Base-by-base conservation (phyloP, 2,797 vertebrate species). In the Pogonophryne albipinna region DNA sequence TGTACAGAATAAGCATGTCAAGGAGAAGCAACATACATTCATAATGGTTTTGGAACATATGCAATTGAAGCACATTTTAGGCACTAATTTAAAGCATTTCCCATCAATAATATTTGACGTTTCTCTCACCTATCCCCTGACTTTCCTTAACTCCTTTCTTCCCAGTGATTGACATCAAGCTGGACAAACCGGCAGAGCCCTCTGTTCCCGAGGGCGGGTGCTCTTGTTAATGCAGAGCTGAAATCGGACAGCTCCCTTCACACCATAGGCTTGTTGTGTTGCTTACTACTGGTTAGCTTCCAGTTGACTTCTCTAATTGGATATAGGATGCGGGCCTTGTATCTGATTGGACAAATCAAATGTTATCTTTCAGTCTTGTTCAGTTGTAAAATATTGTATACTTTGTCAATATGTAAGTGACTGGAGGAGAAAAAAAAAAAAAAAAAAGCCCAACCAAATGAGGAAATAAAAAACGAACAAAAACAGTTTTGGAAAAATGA, bases 281-380 rank as follows among this genome's bases (percentile, higher is more conserved):
- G 96, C 96, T 97, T 97, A 96, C 95, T 96, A 96, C 95, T 94
- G 96, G 96, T 95, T 96, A 96, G 96, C 95, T 96, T 96, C 95
- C 95, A 95, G 92, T 94, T 95, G 93, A 95, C 92, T 95, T 94
- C 93, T 95, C 92, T 86, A 90, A 94, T 94, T 93, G 94, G 94
- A 96, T 94, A 91, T 95, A 94, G 90, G 92, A 93, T 94, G 93
- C 80, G 73, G 87, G 84, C 82, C 89, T 89, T 87, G 88, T 94
- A 93, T 94, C 92, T 89, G 83, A 94, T 93, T 94, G 91, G 95
- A 94, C 86, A 89, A 93, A 92, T 94, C 94, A 92, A 94, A 93
- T 90, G 92, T 94, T 94, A 92, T 87, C 93, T 91, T 92, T 94
- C 91, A 93, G 92, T 94, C 92, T 93, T 90, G 92, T 93, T 95